Evolutionary conservation across 2,797 vertebrate genomes (phyloP).

Genomic region (Tachyglossus aculeatus): DNA sequence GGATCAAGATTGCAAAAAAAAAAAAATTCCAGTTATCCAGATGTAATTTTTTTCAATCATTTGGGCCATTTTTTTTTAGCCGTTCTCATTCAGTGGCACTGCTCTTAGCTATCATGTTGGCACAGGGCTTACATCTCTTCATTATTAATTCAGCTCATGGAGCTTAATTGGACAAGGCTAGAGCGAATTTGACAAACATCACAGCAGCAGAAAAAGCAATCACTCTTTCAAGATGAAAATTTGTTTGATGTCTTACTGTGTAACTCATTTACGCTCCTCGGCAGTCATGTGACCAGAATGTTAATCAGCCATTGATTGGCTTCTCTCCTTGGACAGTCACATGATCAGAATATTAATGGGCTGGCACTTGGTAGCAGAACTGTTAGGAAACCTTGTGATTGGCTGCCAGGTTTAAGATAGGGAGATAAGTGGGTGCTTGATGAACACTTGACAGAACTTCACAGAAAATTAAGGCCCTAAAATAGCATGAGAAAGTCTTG

Average conservation of each 20-base stretch:
- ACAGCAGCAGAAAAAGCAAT: slow-evolving; percentile 88
- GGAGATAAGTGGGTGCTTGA: slow-evolving; percentile 85
- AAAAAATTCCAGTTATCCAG: slow-evolving; percentile 73
- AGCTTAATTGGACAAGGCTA: slow-evolving; percentile 87
- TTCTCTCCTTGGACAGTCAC: slow-evolving; percentile 80
- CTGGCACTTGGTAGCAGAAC: slow-evolving; percentile 59
- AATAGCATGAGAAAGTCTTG: slow-evolving; percentile 88
- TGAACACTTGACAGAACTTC: slow-evolving; percentile 87
- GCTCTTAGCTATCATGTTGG: slow-evolving; percentile 72
- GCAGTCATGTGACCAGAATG: slow-evolving; percentile 83
- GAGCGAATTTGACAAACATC: slow-evolving; percentile 87
- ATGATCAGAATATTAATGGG: slow-evolving; percentile 79
- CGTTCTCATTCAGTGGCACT: slow-evolving; percentile 63
- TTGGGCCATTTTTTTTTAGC: slow-evolving; percentile 56
- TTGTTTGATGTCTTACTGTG: slow-evolving; percentile 89
- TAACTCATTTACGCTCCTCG: slow-evolving; percentile 84
- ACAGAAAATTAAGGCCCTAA: slow-evolving; percentile 86
- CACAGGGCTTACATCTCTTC: slow-evolving; percentile 72
- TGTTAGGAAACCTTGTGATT: slow-evolving; percentile 80
- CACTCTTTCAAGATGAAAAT: slow-evolving; percentile 89
- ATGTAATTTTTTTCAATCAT: slow-evolving; percentile 73
- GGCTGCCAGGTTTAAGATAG: slow-evolving; percentile 80
- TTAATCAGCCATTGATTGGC: slow-evolving; percentile 85
- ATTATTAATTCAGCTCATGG: slow-evolving; percentile 85
- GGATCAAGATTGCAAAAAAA: slow-evolving; percentile 70